phyloP scores from a whole-genome alignment of 1,140 invertebrate species.

The Steinernema khuongi region DNA sequence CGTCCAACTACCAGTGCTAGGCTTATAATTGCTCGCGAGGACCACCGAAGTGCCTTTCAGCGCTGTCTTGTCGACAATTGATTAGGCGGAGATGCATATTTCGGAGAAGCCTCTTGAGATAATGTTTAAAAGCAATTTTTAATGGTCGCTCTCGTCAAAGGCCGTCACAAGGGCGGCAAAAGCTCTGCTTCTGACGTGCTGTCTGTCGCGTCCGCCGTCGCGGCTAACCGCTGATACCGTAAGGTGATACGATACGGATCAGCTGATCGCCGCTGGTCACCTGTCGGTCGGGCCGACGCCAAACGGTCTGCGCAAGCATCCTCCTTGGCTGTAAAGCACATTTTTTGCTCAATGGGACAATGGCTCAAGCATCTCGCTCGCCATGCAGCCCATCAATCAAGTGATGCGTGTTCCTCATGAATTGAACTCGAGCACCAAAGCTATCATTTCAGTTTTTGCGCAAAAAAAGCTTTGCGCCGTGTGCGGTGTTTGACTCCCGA shows the following conservation, averaged over 20 bases:
- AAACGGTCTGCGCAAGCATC: background rate
- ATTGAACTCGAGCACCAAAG: no score
- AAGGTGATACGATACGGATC: background rate
- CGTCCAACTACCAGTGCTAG: background rate
- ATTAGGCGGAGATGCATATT: background rate
- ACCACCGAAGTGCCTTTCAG: background rate
- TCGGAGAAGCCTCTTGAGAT: background rate
- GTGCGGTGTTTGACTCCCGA: no score
- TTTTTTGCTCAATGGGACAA: background rate
- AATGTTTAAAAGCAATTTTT: background rate
- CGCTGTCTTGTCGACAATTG: background rate
- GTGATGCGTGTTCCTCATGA: no score
- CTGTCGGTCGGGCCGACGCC: background rate
- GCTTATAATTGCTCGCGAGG: slow-evolving; percentile 2
- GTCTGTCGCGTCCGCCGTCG: background rate
- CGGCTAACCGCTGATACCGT: background rate
- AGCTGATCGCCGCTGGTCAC: background rate
- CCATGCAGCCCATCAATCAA: background rate
- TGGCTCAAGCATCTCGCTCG: background rate
- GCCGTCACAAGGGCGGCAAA: background rate
- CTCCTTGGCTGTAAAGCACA: background rate
- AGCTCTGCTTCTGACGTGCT: background rate
- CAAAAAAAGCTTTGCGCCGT: no score
- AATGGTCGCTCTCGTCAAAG: background rate
- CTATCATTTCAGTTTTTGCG: no score